Evolutionary conservation across 2,797 vertebrate species (phyloP).

Genomic region (Falco novaeseelandiae): DNA sequence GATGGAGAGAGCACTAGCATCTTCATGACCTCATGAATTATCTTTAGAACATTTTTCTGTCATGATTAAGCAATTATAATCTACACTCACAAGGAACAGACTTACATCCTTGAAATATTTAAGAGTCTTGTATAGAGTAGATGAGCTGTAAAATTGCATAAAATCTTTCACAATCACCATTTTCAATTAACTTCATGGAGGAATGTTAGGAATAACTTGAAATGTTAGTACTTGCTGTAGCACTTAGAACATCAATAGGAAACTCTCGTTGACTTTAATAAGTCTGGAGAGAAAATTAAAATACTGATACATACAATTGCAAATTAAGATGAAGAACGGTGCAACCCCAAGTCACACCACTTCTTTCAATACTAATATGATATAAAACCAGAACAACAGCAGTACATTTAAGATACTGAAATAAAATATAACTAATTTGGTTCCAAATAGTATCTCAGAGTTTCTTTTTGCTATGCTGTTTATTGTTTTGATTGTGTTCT

Average conservation of each 20-base stretch:
- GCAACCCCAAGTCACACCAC: background rate
- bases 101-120: constrained; percentile 16
- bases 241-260: background rate
- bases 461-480: background rate
- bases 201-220: background rate
- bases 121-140: background rate
- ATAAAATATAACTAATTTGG: background rate
- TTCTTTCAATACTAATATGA: background rate
- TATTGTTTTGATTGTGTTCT: background rate
- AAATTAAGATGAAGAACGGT: background rate
- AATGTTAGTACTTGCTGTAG: background rate
- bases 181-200: constrained; percentile 23
- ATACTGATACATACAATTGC: background rate
- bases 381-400: background rate
- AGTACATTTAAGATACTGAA: background rate
- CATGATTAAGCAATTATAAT: background rate
- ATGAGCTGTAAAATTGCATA: constrained; percentile 33
- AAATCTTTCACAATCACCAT: constrained; percentile 6
- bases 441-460: background rate
- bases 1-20: background rate
- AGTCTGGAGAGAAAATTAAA: background rate
- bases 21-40: constrained; percentile 20
- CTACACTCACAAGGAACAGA: background rate
- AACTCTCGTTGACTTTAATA: background rate
- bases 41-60: constrained; percentile 12